Base-by-base conservation (phyloP, 1,140 invertebrate genomes). In the Caenorhabditis latens region DNA sequence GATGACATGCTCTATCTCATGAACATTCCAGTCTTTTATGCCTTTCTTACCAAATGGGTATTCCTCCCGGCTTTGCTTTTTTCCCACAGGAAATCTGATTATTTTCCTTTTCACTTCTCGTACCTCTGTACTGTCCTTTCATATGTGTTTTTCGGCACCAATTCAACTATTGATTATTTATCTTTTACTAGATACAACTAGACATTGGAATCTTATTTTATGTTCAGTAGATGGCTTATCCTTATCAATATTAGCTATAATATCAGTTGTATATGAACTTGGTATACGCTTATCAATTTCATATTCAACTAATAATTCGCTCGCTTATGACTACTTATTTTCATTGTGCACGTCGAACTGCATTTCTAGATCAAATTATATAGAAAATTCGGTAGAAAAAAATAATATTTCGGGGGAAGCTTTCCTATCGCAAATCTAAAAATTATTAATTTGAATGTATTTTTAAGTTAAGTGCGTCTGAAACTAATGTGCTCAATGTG, bases 401-500 rank as follows among this genome's bases (percentile, higher is more conserved):
- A 63, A 32, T 32, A 58, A 7, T 58, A 32, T 6, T 13, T 63
- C 8, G 24, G 24, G 14, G n/a, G 21, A 13, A 46, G 42, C 16
- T 71, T 19, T 71, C 24, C 46, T 53, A 50, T 50, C 46, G 71
- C 46, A 71, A 43, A 43, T 8, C 4, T 21, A n/a, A 83, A 83
- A 14, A 24, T 16, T 53, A 53, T 53, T 16, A 16, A 11, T 14
- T 40, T 82, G 75, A 82, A 50, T 65, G 19, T 9, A 19, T 63
- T 57, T 63, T 53, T 40, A 42, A 55, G 48, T 55, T 55, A 4
- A 21, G 8, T 7, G 13, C 40, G 21, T 9, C 32, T 13, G 42
- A 24, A 55, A 42, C n/a, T 32, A 61, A 48, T 83, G 86, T 86
- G 75, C 43, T 65, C 55, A 48, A 6, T 48, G 57, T 86, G 57